phyloP scores from a whole-genome alignment of 2,113 vertebrate species.

The Oceanites oceanicus region DNA sequence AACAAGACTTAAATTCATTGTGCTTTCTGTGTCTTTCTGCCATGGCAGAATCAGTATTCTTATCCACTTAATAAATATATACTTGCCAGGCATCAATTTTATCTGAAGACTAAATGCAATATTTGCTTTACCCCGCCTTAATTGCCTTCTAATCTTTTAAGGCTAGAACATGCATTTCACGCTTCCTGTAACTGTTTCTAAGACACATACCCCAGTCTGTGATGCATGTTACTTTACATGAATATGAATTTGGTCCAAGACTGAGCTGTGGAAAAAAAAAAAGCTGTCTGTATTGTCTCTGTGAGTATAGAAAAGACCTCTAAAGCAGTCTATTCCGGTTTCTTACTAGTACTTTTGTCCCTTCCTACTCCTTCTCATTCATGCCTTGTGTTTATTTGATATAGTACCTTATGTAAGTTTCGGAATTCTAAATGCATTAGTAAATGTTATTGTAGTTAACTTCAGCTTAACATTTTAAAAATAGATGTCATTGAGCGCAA shows the following conservation, averaged over 20 bases:
- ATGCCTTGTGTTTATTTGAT: background rate
- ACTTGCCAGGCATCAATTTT: background rate
- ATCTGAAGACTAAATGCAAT: background rate
- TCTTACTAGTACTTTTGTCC: background rate
- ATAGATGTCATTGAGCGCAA: background rate
- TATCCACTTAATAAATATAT: background rate
- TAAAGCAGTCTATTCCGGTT: background rate
- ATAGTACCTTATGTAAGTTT: background rate
- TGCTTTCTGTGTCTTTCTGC: background rate
- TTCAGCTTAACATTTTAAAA: background rate
- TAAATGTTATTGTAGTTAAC: background rate
- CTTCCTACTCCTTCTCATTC: background rate
- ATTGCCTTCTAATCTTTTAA: background rate
- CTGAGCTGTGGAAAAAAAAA: background rate
- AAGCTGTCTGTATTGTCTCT: background rate
- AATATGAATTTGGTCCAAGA: background rate
- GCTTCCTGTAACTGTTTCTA: background rate
- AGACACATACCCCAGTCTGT: background rate
- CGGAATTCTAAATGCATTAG: background rate
- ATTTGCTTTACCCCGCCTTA: background rate
- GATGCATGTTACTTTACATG: background rate
- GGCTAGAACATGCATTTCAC: background rate
- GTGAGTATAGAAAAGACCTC: background rate
- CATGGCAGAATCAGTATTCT: accelerated
- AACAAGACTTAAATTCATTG: background rate